phyloP scores from a whole-genome alignment of 1,140 invertebrate species.

The Heliconius nattereri region DNA sequence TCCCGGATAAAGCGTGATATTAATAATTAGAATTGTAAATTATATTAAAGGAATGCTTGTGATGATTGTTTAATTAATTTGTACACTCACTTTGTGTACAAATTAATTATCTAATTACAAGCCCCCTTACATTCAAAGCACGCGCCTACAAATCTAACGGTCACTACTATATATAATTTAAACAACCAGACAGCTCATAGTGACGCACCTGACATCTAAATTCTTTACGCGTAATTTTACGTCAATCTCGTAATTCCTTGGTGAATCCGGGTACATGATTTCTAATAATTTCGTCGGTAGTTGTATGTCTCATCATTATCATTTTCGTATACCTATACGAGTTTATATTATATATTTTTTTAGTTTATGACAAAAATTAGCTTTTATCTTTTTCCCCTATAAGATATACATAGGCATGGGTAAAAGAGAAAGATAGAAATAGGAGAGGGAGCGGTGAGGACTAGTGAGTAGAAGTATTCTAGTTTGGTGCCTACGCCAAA shows the following conservation, averaged over 20 bases:
- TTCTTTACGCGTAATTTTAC: constrained; percentile 32
- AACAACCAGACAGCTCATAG: constrained; percentile 21
- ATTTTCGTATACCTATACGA: neutral
- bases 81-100: neutral
- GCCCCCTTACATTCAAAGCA: constrained; percentile 16
- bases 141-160: constrained; percentile 29
- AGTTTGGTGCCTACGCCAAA: no score
- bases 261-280: constrained; percentile 32
- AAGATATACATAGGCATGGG: no score
- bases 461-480: no score
- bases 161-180: constrained; percentile 28
- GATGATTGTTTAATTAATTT: neutral
- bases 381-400: no score
- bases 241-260: constrained; percentile 26
- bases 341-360: neutral
- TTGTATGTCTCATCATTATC: neutral
- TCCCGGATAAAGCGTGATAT: neutral
- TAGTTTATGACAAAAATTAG: neutral
- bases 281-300: neutral
- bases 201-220: constrained; percentile 31
- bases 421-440: no score
- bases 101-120: neutral
- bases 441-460: no score
- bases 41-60: neutral
- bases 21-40: no score